Base-by-base conservation (phyloP, 2,113 vertebrate genomes). In the Psilopsiagon aurifrons region DNA sequence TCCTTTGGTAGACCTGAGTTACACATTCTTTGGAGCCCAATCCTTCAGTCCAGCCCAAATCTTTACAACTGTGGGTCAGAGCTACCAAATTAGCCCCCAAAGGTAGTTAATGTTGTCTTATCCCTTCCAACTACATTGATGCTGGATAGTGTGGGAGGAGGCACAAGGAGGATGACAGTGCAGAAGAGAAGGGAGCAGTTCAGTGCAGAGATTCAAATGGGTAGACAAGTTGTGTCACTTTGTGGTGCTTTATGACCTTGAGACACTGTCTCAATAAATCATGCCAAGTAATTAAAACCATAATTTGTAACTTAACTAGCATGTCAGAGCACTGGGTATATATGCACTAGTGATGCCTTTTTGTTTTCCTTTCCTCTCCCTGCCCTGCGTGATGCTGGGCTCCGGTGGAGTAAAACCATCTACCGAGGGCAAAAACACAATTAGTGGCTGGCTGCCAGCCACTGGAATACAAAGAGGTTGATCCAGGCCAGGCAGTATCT, bases 231-330 rank as follows among this genome's bases (percentile, higher is more conserved):
- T 43, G 39, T 82, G 83, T 86, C 86, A 69, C 77, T 88, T 92
- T 57, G 47, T 67, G 86, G 59, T 83, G 64, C 79, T 90, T 88
- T 92, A 35, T 93, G 94, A 96, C 94, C 95, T 94, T 93, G 90
- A 94, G 60, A 69, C 54, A 27, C 77, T 78, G 73, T 52, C 90
- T 93, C 86, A 44, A 57, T 84, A 95, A 94, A 95, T 95, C 94
- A 96, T 83, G 95, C 81, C 90, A 89, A 94, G 83, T 89, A 93
- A 96, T 96, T 94, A 95, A 95, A 86, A 93, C 28, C 73, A 73
- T 92, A 73, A 94, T 93, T 96, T 94, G 88, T 80, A 94, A 86
- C 47, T 86, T 62, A 94, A 84, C 66, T 57, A 88, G 95, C 73
- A 46, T 83, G 73, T 88, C 85, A 74, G 51, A 92, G 80, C 68